Evolutionary conservation across 2,888 invertebrate species (phyloP), one percentile per base, ranked within the genome.

Genomic region (Mythimna albipuncta): DNA sequence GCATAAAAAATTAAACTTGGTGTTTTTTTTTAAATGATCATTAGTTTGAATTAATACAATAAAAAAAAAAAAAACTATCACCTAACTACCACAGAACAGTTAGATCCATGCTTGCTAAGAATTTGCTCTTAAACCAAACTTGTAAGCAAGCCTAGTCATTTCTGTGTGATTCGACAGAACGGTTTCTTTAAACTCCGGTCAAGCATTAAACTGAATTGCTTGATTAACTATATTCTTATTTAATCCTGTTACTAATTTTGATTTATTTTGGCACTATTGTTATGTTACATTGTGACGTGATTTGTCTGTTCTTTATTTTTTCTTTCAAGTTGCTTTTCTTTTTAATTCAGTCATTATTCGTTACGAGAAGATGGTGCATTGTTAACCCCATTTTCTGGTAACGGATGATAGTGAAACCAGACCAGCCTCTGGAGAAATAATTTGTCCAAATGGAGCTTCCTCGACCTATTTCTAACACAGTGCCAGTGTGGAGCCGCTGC

Each of bases 141-240:
- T 26, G 67, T 67, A 70, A 64, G 58, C 26, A 32, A n/a, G 47
- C 21, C 10, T 44, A 63, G 38, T 32, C 7, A 57, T 65, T 68
- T 47, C 44, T 54, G 71, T 57, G 32, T 71, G 75, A 79, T 62
- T 62, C 52, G 19, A 55, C 67, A 58, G 64, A 71, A 65, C 57
- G 71, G 70, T 75, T 61, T 47, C 64, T 75, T 64, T 58, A 50
- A 10, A 41, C 10, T 64, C 47, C 47, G 38, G 57, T 62, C 79
- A 71, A 67, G 67, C 79, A 75, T 70, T 35, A 44, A 70, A 67
- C 63, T 55, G 11, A 44, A 75, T 57, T 59, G 64, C 19, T 61
- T 61, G 55, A 61, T 64, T 78, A 78, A 66, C 26, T 32, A 47
- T 19, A 50, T 57, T 66, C 47, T 79, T 64, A 21, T 65, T 52